Conservation (phyloP, 2,888 invertebrate species). For the Drosophila kokeensis region DNA sequence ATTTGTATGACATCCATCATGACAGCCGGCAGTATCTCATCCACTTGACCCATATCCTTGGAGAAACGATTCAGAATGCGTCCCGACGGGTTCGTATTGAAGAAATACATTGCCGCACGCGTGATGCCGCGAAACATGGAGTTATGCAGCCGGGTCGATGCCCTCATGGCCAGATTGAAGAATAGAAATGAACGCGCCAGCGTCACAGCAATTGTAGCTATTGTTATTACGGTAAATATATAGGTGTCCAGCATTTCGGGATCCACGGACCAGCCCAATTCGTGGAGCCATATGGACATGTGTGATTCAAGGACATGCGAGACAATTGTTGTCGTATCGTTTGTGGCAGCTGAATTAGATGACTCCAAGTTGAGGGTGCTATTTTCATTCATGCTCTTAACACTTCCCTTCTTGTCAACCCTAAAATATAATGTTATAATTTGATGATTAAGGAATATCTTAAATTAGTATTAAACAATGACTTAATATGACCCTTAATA, state of each 20-base stretch:
- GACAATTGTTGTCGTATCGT: constrained; percentile 40
- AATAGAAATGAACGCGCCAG: constrained; percentile 85
- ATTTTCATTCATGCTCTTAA: constrained; percentile 27
- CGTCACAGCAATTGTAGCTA: constrained; percentile 84
- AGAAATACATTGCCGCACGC: constrained; percentile 93
- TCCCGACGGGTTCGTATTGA: constrained; percentile 94
- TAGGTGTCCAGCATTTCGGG: constrained; percentile 84
- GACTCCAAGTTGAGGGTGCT: constrained; percentile 25
- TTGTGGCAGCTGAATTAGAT: constrained; percentile 18
- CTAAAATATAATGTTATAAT: constrained; percentile 19
- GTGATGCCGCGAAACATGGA: constrained; percentile 93
- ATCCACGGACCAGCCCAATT: constrained; percentile 65
- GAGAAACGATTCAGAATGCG: constrained; percentile 94
- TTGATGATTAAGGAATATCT: neutral
- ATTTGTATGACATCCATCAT: constrained; percentile 88
- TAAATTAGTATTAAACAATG: neutral
- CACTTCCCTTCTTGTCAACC: constrained; percentile 69
- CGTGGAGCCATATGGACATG: constrained; percentile 56
- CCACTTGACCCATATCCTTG: constrained; percentile 91
- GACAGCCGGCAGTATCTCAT: constrained; percentile 84
- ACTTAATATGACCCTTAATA: neutral
- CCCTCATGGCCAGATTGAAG: constrained; percentile 88
- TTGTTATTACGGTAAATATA: constrained; percentile 86
- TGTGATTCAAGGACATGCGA: constrained; percentile 52
- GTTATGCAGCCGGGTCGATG: constrained; percentile 92